Evolutionary conservation across 2,888 invertebrate species (phyloP).

Genomic region (Oegoconia quadripuncta): DNA sequence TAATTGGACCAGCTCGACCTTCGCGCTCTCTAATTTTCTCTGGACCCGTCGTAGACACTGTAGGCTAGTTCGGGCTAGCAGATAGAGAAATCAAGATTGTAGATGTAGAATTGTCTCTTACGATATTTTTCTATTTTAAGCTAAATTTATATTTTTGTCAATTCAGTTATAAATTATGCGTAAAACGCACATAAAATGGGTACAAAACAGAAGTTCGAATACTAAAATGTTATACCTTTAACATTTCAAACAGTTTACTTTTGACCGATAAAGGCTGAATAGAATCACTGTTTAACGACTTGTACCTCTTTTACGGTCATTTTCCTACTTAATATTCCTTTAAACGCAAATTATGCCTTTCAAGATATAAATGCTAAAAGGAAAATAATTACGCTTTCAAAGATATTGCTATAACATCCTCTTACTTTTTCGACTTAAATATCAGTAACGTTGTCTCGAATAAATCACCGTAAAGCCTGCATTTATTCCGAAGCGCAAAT

Average conservation of each 20-base stretch:
- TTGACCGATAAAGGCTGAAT: not conserved
- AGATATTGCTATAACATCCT: slow-evolving; percentile 19
- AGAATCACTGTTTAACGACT: slow-evolving; percentile 3
- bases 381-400: slow-evolving; percentile 29
- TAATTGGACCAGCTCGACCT: slow-evolving; percentile 55
- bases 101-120: slow-evolving; percentile 15
- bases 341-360: slow-evolving; percentile 1
- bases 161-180: no score
- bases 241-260: no score
- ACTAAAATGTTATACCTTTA: no score
- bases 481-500: slow-evolving; percentile 67
- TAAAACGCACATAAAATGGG: no score
- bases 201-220: no score
- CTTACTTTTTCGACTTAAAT: slow-evolving; percentile 38
- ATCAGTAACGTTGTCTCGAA: slow-evolving; percentile 49
- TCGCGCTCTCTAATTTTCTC: slow-evolving; percentile 52
- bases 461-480: slow-evolving; percentile 67
- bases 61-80: slow-evolving; percentile 30
- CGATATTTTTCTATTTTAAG: slow-evolving; percentile 42
- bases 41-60: slow-evolving; percentile 45
- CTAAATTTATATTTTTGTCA: no score
- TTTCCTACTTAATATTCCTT: slow-evolving; percentile 2
- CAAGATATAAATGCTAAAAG: slow-evolving; percentile 15
- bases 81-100: slow-evolving; percentile 37
- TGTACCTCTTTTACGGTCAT: not conserved